Percentiles rank a stretch among this genome's conserved stretches.
Conservation (phyloP, 2,113 vertebrate species). For the Pardalotus punctatus region DNA sequence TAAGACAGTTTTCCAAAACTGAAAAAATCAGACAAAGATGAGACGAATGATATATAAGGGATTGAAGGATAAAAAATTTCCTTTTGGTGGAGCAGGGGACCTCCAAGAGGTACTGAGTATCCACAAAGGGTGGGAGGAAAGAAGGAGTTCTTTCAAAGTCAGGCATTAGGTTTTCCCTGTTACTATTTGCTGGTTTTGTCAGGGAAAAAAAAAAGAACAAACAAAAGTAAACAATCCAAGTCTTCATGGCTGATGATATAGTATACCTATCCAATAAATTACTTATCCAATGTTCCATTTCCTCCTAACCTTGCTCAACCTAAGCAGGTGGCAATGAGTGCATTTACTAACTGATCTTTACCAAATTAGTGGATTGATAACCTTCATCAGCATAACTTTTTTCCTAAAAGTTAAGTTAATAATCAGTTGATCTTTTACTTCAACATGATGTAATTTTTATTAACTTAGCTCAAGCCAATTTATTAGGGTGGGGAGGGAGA, state of each 20-base stretch:
- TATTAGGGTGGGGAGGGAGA: not conserved
- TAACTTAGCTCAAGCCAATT: slow-evolving; percentile 58
- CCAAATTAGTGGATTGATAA: slow-evolving; percentile 74
- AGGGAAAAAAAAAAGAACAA: not conserved
- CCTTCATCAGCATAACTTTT: slow-evolving; percentile 57
- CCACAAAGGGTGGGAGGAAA: not conserved
- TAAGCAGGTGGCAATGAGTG: slow-evolving; percentile 41
- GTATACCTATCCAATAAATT: too few species aligned
- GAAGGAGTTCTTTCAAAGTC: not conserved
- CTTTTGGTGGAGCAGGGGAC: not conserved
- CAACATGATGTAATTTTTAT: slow-evolving; percentile 62
- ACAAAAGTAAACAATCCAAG: not conserved
- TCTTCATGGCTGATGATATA: not conserved
- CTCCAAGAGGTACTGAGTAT: not conserved
- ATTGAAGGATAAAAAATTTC: not conserved
- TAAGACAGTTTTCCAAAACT: not conserved
- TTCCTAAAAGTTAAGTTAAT: slow-evolving; percentile 61
- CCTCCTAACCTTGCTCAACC: slow-evolving; percentile 56
- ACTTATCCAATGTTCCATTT: slow-evolving; percentile 38
- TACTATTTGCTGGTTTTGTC: not conserved
- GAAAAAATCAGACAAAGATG: not conserved
- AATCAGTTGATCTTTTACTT: slow-evolving; percentile 63
- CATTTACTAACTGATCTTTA: slow-evolving; percentile 69
- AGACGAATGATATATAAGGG: not conserved
- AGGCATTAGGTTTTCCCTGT: not conserved